Base-by-base conservation (phyloP, 2,797 vertebrate species). In the Crocidura indochinensis region DNA sequence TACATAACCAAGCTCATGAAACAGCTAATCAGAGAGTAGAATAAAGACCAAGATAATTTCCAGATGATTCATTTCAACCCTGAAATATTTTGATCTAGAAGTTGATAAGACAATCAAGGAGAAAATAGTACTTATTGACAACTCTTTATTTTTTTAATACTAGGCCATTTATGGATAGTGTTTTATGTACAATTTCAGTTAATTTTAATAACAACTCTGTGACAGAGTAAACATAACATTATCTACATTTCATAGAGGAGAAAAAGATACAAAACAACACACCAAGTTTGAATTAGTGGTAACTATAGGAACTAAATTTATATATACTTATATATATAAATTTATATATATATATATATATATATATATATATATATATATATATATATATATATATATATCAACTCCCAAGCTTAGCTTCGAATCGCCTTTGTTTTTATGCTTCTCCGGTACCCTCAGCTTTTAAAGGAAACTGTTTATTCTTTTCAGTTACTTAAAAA, bases 1-100 rank as follows among this genome's bases (percentile, higher is more conserved):
- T 53, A 90, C 80, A 83, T 69, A 31, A 79, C 5, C 68, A 95
- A 80, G 64, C 31, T 27, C 74, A 84, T 84, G 65, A 82, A 95
- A 9, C 17, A 27, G n/a, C 3, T 53, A 46, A 20, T 47, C 20
- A 3, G 12, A 75, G 27, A 68, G 47, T 77, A 67, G 7, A 84
- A 56, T 4, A 27, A 68, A 9, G 64, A 27, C 75, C 6, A 85
- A 68, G 26, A 73, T 31, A 15, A 73, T 69, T 26, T 29, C 62
- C 88, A 10, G 64, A 88, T 20, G 31, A 8, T 47, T 15, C 10
- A 20, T 20, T 56, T 78, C 26, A 53, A 9, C n/a, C 12, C 22
- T 65, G 56, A 7, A 64, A 88, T 77, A 74, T 56, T 75, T 68
- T 1, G 31, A 38, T 38, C 6, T 19, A 84, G 6, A 47, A 83